Evolutionary conservation across 2,888 invertebrate species (phyloP).

Genomic region (Zaprionus obscuricornis): DNA sequence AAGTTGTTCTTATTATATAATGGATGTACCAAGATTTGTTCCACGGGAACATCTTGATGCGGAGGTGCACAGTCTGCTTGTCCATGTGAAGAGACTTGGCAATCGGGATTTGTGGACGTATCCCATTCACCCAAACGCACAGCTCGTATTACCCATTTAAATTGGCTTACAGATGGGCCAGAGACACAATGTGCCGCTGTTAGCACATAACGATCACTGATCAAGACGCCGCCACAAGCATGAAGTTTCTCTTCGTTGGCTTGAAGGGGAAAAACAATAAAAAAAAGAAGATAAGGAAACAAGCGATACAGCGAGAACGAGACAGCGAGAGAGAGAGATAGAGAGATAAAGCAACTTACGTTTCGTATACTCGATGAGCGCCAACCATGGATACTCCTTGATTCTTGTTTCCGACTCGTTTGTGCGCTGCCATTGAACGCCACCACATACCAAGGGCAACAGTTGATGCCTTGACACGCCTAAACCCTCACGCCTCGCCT

Average conservation of each 20-base stretch:
- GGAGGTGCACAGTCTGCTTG: slow-evolving; percentile 50
- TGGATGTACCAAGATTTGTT: slow-evolving; percentile 40
- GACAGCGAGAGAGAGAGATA: no score
- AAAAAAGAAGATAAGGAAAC: slow-evolving; percentile 25
- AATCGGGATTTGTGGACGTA: slow-evolving; percentile 64
- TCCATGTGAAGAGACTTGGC: slow-evolving; percentile 28
- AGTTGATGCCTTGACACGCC: slow-evolving; percentile 35
- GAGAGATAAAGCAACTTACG: no score
- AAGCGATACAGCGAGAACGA: no score
- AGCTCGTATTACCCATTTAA: slow-evolving; percentile 29
- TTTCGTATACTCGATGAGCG: slow-evolving; percentile 55
- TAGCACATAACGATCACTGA: slow-evolving; percentile 57
- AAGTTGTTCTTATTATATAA: slow-evolving; percentile 7
- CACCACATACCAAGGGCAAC: slow-evolving; percentile 54
- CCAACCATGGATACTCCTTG: slow-evolving; percentile 65
- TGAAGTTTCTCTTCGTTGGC: slow-evolving; percentile 54
- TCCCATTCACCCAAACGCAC: slow-evolving; percentile 68
- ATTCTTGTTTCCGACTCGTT: slow-evolving; percentile 49
- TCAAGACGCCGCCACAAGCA: slow-evolving; percentile 65
- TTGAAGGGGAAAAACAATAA: slow-evolving; percentile 16
- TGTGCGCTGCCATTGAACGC: slow-evolving; percentile 44
- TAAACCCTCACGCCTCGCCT: slow-evolving; percentile 21
- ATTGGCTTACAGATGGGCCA: slow-evolving; percentile 4
- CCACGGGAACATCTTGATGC: slow-evolving; percentile 57
- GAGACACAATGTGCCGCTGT: slow-evolving; percentile 61